Base-by-base conservation (phyloP, 2,888 invertebrate species). In the Tuberolachnus salignus region DNA sequence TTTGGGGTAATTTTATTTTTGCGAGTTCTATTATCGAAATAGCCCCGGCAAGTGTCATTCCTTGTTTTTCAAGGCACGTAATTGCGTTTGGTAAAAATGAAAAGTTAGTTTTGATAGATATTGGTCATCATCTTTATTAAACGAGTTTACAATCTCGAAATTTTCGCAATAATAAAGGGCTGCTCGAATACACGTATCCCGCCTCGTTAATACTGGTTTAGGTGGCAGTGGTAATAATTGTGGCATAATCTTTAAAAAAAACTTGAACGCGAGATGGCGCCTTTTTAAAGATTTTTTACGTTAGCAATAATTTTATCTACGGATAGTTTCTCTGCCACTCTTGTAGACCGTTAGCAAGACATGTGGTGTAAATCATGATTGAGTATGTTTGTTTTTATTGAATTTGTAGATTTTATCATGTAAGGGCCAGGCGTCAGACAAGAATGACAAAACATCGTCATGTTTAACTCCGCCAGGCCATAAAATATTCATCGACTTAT, bases 151-250 rank as follows among this genome's bases (percentile, higher is more conserved):
- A 53, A 53, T 53, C 1, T n/a, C 57, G 42, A 59, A 81, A 61
- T 83, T 51, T 55, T 80, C 55, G 10, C 73, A 69, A 42, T 81
- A 81, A 74, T 81, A 83, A 1, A 72, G 55, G 0, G 74, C 82
- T 10, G 83, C 83, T 21, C 81, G 42, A 9, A 84, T 49, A 83
- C 83, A 84, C 14, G 82, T 83, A 64, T 82, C 83, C 83, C 83
- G 83, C 11, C 83, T 64, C 23, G 83, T 83, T 44, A 84, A 26
- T 16, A 83, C 81, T 6, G 83, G 83, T 61, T 83, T 81, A 14
- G 83, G 83, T 19, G 83, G 83, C 19, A 83, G 72, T 13, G 81
- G 80, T 8, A 83, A 42, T 49, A 78, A 80, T 8, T 83, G 82
- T 34, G 57, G 57, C 69, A 53, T 74, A 80, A 83, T 81, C 70